Base-by-base conservation (phyloP, 2,113 vertebrate species). In the Salvelinus alpinus region DNA sequence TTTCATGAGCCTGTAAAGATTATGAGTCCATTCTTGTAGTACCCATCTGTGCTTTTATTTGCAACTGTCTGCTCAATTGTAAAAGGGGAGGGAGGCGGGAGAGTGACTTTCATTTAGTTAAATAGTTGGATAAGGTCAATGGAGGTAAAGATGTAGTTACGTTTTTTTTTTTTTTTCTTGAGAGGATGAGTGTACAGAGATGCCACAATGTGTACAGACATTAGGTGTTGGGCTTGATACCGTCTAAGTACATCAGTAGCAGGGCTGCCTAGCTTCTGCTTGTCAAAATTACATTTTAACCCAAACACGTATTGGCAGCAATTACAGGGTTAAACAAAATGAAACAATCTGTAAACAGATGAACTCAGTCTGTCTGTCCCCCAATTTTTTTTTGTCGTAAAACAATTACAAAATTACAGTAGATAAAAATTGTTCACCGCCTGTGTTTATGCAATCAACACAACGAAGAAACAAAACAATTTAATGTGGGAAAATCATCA, bases 331-430 rank as follows among this genome's bases (percentile, higher is more conserved):
- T 96, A 96, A 54, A 96, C 93, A 84, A 88, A 95, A 97, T 96
- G 93, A 97, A 96, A 97, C 94, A 95, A 95, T 96, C 96, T 96
- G 94, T 96, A 94, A 97, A 95, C 95, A 96, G 92, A 95, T 94
- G 94, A 97, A 96, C 94, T 96, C 94, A 90, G 70, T 70, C 68
- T 66, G 91, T 95, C 94, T 92, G 92, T 95, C 94, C 92, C 89
- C 92, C 89, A 95, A 93, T 92, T 91, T 91, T 91, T 94, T 91
- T 91, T 93, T 92, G 90, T 85, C 70, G 89, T 92, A 93, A 96
- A 98, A 98, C 97, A 99, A 99, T 99, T 98, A 97, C 93, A 94
- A 98, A 98, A 98, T 98, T 96, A 97, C 96, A 96, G 96, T 94
- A 95, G 95, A 95, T 93, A 96, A 96, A 96, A 96, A 96, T 92